These are phyloP conservation scores for Chiloscyllium plagiosum DNA, from an alignment of 2,113 vertebrate genomes.

Conservation along the genomic window DNA sequence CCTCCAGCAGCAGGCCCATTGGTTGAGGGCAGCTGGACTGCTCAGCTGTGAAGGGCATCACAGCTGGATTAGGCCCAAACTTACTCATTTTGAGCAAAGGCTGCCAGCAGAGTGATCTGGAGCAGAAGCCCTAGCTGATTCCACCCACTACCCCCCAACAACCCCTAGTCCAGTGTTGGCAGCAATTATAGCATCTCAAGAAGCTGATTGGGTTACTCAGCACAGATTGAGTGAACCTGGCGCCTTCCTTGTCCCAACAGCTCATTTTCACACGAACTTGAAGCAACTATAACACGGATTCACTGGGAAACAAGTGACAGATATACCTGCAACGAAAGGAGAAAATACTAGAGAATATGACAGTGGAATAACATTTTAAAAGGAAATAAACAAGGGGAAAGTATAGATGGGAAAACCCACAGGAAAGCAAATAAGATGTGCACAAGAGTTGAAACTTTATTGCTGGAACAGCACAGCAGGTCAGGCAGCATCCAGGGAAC, in stretches of 20 bases:
- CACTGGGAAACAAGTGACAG: too few species aligned
- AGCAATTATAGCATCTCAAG: neutral
- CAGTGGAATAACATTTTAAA: neutral
- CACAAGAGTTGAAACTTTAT: too few species aligned
- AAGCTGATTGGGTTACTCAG: neutral
- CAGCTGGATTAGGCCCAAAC: neutral
- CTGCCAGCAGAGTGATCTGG: neutral
- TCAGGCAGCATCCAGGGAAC: too few species aligned
- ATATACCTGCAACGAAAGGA: too few species aligned
- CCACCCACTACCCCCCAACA: neutral
- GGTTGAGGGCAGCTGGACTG: neutral
- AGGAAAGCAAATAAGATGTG: too few species aligned
- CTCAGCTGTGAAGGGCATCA: neutral
- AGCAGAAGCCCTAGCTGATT: neutral
- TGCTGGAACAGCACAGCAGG: too few species aligned
- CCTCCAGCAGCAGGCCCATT: neutral
- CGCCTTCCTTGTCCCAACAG: neutral
- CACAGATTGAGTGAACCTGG: neutral
- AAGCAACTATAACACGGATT: too few species aligned
- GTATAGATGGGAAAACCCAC: too few species aligned
- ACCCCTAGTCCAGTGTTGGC: too few species aligned
- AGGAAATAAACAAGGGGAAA: too few species aligned
- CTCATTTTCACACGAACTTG: neutral
- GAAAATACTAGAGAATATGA: neutral
- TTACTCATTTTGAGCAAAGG: neutral